phyloP scores from a whole-genome alignment of 1,140 invertebrate species.

The Melipona quadrifasciata region DNA sequence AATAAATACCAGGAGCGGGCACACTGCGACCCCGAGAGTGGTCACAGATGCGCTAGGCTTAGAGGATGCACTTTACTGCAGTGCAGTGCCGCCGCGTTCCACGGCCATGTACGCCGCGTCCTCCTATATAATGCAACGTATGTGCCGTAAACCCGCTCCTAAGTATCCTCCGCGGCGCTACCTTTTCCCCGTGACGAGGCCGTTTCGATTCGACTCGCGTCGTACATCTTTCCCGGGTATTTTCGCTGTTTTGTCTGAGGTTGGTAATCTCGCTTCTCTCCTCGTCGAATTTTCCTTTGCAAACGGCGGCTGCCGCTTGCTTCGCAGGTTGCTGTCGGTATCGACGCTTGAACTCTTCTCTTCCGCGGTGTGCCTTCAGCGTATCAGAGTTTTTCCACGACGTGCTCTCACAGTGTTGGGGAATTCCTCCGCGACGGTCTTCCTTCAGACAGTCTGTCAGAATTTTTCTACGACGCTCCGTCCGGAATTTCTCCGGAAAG shows the following conservation, averaged over 20 bases:
- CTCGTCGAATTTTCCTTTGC: neutral
- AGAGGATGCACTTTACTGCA: conserved; percentile 76
- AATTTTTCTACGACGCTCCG: too few species aligned
- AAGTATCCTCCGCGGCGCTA: conserved; percentile 45
- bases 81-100: conserved; percentile 60
- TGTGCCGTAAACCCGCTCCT: conserved; percentile 55
- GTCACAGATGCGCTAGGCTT: conserved; percentile 74
- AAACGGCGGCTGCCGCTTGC: neutral
- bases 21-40: conserved; percentile 68
- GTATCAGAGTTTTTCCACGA: too few species aligned
- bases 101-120: conserved; percentile 20
- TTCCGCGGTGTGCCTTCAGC: too few species aligned
- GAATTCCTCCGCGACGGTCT: too few species aligned
- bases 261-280: conserved; percentile 16
- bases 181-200: conserved; percentile 37
- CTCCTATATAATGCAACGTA: conserved; percentile 51
- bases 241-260: neutral
- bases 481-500: too few species aligned
- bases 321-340: neutral
- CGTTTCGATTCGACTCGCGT: conserved; percentile 36
- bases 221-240: conserved; percentile 3
- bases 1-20: conserved; percentile 71
- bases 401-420: too few species aligned
- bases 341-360: too few species aligned
- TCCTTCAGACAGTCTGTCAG: too few species aligned